Base-by-base conservation (phyloP, 2,888 invertebrate species). In the Cremastobaeus sp. region DNA sequence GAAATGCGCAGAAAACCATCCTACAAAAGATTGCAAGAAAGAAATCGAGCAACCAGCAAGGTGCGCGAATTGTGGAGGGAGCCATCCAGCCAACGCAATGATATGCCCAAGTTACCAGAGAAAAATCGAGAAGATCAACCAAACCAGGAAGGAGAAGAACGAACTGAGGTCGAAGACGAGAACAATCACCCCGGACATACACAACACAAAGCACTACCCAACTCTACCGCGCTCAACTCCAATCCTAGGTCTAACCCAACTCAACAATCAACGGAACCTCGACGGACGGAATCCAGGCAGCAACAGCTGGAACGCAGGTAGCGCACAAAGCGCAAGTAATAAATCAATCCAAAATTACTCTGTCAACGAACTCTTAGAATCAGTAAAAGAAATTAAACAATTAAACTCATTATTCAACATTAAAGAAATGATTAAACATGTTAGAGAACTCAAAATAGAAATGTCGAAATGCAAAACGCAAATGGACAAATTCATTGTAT, bases 21-120 rank as follows among this genome's bases (percentile, higher is more conserved):
- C 72, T 1, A 83, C 82, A 0, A 77, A 48, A 15, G 74, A 79
- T 0, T 83, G 84, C 41, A 47, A 4, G 8, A 82, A 82, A 57
- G 4, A 72, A 0, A 70, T 8, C 50, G 69, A 74, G 0, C 39
- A 35, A 12, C 77, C 81, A 9, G 78, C 81, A 0, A 82, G 69
- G 73, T 84, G 83, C 43, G 78, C 60, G 0, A 84, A 83, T 34
- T 84, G 82, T 52, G 66, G 34, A 2, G 79, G 72, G 2, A 62
- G 69, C 14, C 81, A 84, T 50, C 79, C 83, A 12, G 81, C 82
- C 1, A 83, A 82, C 37, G 75, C 74, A 5, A 72, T 65, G 9
- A 64, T 62, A 2, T 81, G 81, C 6, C 4, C 17, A 17, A n/a
- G 3, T 2, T 52, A 52, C 15, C 3, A 9, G 11, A 6, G 34